Conservation (phyloP, 2,888 invertebrate species). For the Euplagia quadripunctaria region DNA sequence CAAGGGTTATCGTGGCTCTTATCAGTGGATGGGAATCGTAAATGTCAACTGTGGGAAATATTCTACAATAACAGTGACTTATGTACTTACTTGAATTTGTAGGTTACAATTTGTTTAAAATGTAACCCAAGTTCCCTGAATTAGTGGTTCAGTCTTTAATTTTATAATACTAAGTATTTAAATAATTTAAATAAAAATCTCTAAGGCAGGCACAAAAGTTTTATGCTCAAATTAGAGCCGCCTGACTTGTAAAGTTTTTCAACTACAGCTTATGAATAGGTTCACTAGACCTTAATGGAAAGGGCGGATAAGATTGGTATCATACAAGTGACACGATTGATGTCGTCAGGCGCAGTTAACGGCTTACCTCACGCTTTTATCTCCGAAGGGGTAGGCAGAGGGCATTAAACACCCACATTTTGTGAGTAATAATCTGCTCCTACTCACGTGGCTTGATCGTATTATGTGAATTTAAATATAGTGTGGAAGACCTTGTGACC, state of each 20-base stretch:
- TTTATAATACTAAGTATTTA: background rate
- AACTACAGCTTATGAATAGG: background rate
- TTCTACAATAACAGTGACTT: conserved; percentile 1
- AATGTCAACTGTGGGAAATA: conserved; percentile 26
- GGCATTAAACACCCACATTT: too few species aligned
- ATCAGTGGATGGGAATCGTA: conserved; percentile 25
- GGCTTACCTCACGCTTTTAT: too few species aligned
- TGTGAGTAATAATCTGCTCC: too few species aligned
- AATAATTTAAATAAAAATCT: background rate
- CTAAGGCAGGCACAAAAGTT: too few species aligned
- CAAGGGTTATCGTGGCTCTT: conserved; percentile 36
- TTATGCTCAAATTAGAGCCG: too few species aligned
- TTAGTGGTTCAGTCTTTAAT: background rate
- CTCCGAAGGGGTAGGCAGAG: too few species aligned
- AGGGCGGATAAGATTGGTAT: background rate
- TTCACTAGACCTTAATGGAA: background rate
- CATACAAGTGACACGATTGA: background rate
- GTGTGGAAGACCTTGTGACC: too few species aligned
- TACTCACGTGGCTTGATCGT: too few species aligned
- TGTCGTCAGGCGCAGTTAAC: background rate
- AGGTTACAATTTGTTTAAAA: background rate
- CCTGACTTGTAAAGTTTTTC: background rate
- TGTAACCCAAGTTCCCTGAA: background rate
- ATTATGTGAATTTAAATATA: too few species aligned
- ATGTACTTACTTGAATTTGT: background rate